phyloP scores from a whole-genome alignment of 2,888 invertebrate species.

The Tipula lateralis region DNA sequence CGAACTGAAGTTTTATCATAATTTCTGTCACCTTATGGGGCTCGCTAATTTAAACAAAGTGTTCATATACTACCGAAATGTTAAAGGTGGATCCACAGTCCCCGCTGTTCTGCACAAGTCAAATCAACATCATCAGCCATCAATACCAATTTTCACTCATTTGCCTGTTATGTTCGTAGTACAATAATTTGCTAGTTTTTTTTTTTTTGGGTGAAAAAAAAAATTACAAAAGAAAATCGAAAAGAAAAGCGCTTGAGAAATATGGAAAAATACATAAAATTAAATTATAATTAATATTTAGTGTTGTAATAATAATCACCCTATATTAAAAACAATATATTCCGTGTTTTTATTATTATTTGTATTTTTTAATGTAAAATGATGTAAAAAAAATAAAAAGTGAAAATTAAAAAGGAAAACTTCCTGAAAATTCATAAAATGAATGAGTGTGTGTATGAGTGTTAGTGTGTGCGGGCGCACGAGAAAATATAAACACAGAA shows the following conservation, averaged over 20 bases:
- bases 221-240: background rate
- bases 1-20: no score
- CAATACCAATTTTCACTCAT: background rate
- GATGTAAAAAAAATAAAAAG: background rate
- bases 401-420: slow-evolving; percentile 1
- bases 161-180: background rate
- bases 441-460: background rate
- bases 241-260: slow-evolving; percentile 7
- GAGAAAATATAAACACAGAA: background rate
- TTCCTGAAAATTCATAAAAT: background rate
- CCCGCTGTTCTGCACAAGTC: background rate
- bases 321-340: slow-evolving; percentile 24
- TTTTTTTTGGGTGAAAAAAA: background rate
- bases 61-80: no score
- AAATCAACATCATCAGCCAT: background rate
- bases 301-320: slow-evolving; percentile 24
- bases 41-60: no score
- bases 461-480: background rate
- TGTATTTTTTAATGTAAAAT: slow-evolving; percentile 24
- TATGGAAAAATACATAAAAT: slow-evolving; percentile 3
- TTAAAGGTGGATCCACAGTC: no score
- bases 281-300: slow-evolving; percentile 24
- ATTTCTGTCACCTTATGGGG: no score
- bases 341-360: slow-evolving; percentile 24
- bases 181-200: background rate